phyloP scores from a whole-genome alignment of 2,888 invertebrate species.

The Epirrita christyi region DNA sequence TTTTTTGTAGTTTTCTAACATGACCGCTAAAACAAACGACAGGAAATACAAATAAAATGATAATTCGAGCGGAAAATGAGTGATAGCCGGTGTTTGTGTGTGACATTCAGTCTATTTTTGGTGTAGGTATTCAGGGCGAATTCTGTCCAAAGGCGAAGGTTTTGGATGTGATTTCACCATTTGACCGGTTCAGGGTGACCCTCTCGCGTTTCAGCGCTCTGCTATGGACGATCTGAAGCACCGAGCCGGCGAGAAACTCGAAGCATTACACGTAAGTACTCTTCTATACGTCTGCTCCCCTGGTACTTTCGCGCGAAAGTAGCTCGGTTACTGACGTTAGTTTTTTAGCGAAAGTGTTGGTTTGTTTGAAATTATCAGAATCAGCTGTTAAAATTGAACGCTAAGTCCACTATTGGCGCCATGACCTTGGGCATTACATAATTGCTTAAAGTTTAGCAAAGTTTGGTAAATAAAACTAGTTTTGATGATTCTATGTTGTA shows the following conservation, averaged over 20 bases:
- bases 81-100: constrained; percentile 42
- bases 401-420: constrained; percentile 47
- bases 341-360: constrained; percentile 39
- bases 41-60: constrained; percentile 31
- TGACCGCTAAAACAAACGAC: constrained; percentile 33
- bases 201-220: constrained; percentile 54
- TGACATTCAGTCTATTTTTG: constrained; percentile 75
- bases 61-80: constrained; percentile 41
- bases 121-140: constrained; percentile 70
- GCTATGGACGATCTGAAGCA: constrained; percentile 78
- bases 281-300: constrained; percentile 47
- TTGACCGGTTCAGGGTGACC: constrained; percentile 58
- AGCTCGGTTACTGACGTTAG: constrained; percentile 49
- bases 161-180: constrained; percentile 66
- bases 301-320: constrained; percentile 62
- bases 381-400: constrained; percentile 45
- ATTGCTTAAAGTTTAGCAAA: constrained; percentile 34
- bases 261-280: constrained; percentile 77
- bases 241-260: constrained; percentile 77
- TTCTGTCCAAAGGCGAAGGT: constrained; percentile 81
- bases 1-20: constrained; percentile 40
- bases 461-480: constrained; percentile 7
- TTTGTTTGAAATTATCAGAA: constrained; percentile 16
- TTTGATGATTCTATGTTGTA: constrained; percentile 3
- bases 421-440: constrained; percentile 69